phyloP scores from a whole-genome alignment of 2,113 vertebrate genomes.

The Rhodinocichla rosea region DNA sequence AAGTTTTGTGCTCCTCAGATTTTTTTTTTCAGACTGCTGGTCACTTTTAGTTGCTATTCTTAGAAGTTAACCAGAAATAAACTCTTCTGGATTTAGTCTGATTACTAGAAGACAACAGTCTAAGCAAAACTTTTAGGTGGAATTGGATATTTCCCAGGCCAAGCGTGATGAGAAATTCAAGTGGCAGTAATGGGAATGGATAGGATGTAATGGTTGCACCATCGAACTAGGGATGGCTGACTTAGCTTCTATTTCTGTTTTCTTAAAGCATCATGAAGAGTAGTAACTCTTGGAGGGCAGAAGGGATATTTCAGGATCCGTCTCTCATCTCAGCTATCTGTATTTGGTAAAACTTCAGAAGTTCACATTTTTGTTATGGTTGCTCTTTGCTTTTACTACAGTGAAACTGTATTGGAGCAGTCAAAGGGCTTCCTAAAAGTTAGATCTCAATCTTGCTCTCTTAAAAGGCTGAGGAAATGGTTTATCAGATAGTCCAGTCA shows the following conservation, averaged over 20 bases:
- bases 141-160: neutral
- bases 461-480: neutral
- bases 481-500: slow-evolving; percentile 18
- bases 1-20: neutral
- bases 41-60: neutral
- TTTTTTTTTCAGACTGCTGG: neutral
- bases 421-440: neutral
- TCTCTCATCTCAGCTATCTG: neutral
- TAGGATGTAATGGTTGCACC: neutral
- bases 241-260: neutral
- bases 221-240: neutral
- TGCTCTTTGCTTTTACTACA: neutral
- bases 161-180: neutral
- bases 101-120: neutral
- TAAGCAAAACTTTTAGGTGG: neutral
- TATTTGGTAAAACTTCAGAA: neutral
- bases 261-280: neutral
- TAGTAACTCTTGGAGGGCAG: neutral
- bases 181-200: neutral
- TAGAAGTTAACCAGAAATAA: neutral
- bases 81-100: neutral
- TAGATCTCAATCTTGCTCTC: neutral
- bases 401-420: neutral
- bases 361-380: neutral
- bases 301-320: neutral